These are phyloP conservation scores for Eleginops maclovinus DNA, from an alignment of 2,113 vertebrate genomes.

Conservation along the genomic window DNA sequence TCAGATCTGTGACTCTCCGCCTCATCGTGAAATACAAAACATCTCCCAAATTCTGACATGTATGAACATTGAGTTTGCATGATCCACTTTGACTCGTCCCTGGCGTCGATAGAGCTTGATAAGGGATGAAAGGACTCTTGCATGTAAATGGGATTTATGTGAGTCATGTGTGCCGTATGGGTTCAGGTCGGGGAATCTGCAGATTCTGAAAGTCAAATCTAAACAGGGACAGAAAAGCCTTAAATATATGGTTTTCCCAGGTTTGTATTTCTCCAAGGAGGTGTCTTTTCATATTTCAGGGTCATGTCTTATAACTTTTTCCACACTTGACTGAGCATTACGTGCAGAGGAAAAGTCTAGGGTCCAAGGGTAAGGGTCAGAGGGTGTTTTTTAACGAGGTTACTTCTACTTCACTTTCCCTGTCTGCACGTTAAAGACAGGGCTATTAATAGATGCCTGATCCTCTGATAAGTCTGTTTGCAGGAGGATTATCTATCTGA, in stretches of 20 bases:
- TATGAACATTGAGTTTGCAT: background rate
- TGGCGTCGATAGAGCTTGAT: background rate
- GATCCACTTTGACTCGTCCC: constrained; percentile 1
- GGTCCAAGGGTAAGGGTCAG: background rate
- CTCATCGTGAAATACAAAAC: background rate
- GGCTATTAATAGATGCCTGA: constrained; percentile 78
- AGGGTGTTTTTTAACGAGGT: constrained; percentile 69
- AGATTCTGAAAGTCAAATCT: background rate
- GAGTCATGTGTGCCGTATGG: background rate
- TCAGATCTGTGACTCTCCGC: constrained; percentile 28
- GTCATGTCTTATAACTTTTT: background rate
- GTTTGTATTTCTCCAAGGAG: too few relatives aligned
- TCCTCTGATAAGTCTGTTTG: constrained; percentile 66
- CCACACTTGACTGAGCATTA: background rate
- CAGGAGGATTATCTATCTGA: constrained; percentile 73
- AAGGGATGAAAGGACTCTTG: constrained; percentile 3
- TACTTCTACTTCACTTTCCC: constrained; percentile 62
- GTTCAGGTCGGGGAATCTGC: constrained; percentile 4
- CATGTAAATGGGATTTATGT: constrained; percentile 6
- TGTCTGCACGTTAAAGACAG: constrained; percentile 47
- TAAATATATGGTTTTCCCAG: background rate
- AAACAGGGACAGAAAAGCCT: background rate
- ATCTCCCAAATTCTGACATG: background rate
- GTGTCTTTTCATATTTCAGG: background rate
- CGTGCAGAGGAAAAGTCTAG: too few relatives aligned